Percentiles rank a stretch among this genome's conserved stretches.
Evolutionary conservation across 35 echinoderm and acorn worm genomes (phyloP).

Genomic region (Apostichopus parvimensis): DNA sequence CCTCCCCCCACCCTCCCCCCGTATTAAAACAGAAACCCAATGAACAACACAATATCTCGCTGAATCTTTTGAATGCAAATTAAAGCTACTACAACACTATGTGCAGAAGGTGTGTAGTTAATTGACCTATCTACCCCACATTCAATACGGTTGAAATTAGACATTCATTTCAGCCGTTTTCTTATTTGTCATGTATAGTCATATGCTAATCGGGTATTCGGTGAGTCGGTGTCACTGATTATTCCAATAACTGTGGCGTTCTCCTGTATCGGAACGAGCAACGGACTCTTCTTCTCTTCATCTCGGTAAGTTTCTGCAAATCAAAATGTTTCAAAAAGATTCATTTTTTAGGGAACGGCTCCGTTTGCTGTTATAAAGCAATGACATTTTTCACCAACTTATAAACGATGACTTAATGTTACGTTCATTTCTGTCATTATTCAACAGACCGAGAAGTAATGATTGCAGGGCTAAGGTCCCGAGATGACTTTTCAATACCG

Average conservation of each 20-base stretch:
- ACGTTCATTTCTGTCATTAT: neutral
- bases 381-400: neutral
- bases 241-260: neutral
- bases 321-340: neutral
- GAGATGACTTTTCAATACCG: neutral
- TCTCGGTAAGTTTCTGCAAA: neutral
- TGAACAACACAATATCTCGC: no score
- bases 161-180: no score
- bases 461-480: neutral
- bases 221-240: neutral
- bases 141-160: no score
- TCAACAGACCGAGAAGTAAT: neutral
- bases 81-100: no score
- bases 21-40: no score
- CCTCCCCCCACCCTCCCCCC: no score
- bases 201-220: neutral
- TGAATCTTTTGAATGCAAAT: no score
- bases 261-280: constrained; percentile 10
- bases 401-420: no score
- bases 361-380: neutral
- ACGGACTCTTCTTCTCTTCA: neutral
- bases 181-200: neutral
- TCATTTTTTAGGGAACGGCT: no score
- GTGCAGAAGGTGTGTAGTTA: neutral
- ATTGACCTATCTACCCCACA: neutral